Evolutionary conservation across 1,140 invertebrate species (phyloP).

Genomic region (Alviniconcha marisindica): DNA sequence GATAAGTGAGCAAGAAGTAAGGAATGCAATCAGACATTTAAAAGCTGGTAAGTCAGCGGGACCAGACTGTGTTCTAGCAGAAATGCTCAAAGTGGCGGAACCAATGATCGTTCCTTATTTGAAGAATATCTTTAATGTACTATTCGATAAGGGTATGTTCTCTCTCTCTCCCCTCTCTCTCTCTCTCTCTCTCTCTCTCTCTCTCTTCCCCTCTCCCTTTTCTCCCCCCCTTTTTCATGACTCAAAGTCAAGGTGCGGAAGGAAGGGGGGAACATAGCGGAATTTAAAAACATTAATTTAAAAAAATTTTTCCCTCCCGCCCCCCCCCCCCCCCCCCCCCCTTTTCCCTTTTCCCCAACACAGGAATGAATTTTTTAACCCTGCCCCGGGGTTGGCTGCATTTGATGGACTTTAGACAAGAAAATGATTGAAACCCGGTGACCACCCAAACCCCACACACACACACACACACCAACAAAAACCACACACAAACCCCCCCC

Average conservation of each 20-base stretch:
- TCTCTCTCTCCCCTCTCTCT: constrained; percentile 34
- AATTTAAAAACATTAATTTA: no score
- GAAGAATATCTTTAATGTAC: no score
- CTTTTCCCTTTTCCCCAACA: constrained; percentile 3
- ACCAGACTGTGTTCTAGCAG: no score
- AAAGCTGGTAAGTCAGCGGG: no score
- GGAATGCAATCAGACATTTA: no score
- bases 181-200: background rate
- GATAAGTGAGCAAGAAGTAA: no score
- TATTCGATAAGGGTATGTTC: no score
- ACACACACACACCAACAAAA: background rate
- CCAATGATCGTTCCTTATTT: no score
- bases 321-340: background rate
- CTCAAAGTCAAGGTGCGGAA: background rate
- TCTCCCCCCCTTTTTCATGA: background rate
- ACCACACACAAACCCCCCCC: background rate
- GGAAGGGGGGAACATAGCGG: no score
- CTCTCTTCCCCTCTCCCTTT: background rate
- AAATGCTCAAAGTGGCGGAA: no score
- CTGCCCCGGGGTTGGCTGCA: background rate
- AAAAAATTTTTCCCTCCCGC: background rate
- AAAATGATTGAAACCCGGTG: background rate
- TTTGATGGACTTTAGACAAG: constrained; percentile 11
- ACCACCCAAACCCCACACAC: background rate
- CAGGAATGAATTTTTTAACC: no score